Evolutionary conservation across 2,113 vertebrate genomes (phyloP).

Genomic region (Cromileptes altivelis): DNA sequence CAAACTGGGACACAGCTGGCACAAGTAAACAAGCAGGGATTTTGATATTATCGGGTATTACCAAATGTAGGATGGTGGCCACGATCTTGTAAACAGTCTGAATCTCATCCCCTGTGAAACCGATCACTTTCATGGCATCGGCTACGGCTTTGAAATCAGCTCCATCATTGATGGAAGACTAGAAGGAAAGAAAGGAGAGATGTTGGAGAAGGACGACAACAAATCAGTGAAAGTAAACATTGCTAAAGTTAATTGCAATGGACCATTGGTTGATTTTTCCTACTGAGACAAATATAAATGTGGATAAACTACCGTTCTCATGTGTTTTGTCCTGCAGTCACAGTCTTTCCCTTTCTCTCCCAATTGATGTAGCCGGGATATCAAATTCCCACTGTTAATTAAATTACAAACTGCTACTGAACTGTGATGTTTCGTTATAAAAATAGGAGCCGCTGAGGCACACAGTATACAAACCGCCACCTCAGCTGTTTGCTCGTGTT

Average conservation of each 20-base stretch:
- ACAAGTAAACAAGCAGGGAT: not conserved
- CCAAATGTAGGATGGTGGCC: slow-evolving; percentile 96
- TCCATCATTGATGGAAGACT: slow-evolving; percentile 93
- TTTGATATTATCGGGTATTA: slow-evolving; percentile 70
- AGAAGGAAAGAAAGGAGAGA: slow-evolving; percentile 22
- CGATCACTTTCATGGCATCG: slow-evolving; percentile 98
- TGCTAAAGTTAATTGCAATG: not conserved
- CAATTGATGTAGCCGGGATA: slow-evolving; percentile 1
- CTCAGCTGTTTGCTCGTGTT: slow-evolving; percentile 50
- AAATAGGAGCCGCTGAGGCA: slow-evolving; percentile 41
- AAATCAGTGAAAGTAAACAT: not conserved
- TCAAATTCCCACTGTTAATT: slow-evolving; percentile 42
- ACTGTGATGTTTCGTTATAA: slow-evolving; percentile 21
- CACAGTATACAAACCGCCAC: slow-evolving; percentile 33
- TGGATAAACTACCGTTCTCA: not conserved
- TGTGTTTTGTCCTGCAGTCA: not conserved
- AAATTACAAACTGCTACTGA: slow-evolving; percentile 39
- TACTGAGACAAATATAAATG: not conserved
- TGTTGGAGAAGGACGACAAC: not conserved
- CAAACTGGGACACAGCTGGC: slow-evolving; percentile 11
- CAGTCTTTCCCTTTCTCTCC: not conserved
- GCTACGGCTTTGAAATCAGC: slow-evolving; percentile 95
- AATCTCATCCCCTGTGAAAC: slow-evolving; percentile 95
- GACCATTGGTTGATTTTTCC: not conserved
- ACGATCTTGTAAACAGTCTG: slow-evolving; percentile 96